Conservation (phyloP, 2,888 invertebrate genomes). For the Hemaris fuciformis region DNA sequence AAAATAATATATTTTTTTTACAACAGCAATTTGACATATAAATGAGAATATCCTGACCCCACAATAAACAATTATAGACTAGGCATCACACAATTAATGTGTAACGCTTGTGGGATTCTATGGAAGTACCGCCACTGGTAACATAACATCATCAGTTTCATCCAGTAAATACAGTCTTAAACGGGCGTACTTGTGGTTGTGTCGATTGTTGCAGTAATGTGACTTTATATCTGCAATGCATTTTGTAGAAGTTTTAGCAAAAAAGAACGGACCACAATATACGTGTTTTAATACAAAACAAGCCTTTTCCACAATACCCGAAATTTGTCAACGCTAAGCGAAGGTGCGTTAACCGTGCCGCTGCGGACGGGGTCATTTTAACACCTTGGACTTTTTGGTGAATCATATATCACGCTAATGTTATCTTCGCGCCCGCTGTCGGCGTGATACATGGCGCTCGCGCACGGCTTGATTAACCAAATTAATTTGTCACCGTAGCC, state of each 20-base stretch:
- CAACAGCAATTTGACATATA: no score
- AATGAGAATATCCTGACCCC: no score
- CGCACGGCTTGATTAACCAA: slow-evolving; percentile 71
- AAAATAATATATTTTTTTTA: no score
- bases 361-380: slow-evolving; percentile 46
- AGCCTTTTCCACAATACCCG: slow-evolving; percentile 27
- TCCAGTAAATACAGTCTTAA: not conserved
- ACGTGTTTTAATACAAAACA: slow-evolving; percentile 13
- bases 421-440: slow-evolving; percentile 71
- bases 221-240: no score
- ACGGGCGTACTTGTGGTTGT: no score
- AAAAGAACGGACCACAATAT: not conserved
- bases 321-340: slow-evolving; percentile 44
- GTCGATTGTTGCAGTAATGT: no score
- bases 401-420: slow-evolving; percentile 73
- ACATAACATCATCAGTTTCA: no score
- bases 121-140: no score
- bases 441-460: slow-evolving; percentile 69
- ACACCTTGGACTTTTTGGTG: slow-evolving; percentile 53
- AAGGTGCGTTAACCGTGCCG: slow-evolving; percentile 46
- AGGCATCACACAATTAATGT: no score
- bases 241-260: no score
- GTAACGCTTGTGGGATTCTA: no score
- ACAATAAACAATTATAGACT: no score
- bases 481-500: slow-evolving; percentile 73